Evolutionary conservation across 2,113 vertebrate species (phyloP).

Genomic region (Mus musculus): DNA sequence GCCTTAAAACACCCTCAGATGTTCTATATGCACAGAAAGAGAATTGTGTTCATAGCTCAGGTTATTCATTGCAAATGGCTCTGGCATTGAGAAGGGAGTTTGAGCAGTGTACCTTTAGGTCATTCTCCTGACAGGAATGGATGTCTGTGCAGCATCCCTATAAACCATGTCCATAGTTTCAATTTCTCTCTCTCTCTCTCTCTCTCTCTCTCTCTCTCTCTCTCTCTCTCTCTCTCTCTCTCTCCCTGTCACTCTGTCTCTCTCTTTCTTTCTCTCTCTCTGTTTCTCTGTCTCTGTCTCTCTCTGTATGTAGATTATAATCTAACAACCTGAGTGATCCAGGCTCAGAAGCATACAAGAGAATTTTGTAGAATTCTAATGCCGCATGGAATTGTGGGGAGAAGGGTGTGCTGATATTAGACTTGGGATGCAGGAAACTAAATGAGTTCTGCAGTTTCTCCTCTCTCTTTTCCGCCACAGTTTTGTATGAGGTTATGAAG

Average conservation of each 20-base stretch:
- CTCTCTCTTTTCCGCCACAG: neutral
- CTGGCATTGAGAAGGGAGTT: neutral
- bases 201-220: too few species aligned
- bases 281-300: too few species aligned
- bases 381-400: neutral
- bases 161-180: neutral
- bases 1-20: conserved; percentile 51
- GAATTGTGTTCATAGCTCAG: neutral
- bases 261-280: too few species aligned
- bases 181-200: neutral
- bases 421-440: neutral
- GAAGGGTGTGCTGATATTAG: neutral
- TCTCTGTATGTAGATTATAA: neutral
- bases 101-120: neutral
- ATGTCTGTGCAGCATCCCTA: neutral
- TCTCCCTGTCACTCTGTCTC: too few species aligned
- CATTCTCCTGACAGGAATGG: neutral
- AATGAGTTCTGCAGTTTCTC: neutral
- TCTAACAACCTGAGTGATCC: neutral
- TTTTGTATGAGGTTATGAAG: neutral
- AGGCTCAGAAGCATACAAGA: neutral
- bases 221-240: too few species aligned
- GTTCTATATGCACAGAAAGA: neutral
- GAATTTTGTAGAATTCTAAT: neutral
- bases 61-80: conserved; percentile 23